These are phyloP conservation scores for Eumeta japonica DNA, from an alignment of 1,140 invertebrate genomes.

Conservation along the genomic window DNA sequence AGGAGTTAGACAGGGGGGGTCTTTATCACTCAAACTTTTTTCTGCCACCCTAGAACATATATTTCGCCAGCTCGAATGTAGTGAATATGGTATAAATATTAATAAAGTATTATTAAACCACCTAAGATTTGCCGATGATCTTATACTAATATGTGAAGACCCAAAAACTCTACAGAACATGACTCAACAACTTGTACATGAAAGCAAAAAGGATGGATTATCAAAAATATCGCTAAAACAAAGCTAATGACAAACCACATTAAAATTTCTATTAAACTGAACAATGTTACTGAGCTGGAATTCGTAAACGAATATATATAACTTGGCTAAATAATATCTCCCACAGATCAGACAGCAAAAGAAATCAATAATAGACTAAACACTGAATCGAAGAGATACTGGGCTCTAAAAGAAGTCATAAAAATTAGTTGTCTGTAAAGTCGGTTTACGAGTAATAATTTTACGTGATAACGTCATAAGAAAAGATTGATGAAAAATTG, in stretches of 20 bases:
- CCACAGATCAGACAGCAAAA: conserved; percentile 11
- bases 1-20: conserved; percentile 15
- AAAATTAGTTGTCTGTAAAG: no score
- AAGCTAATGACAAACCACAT: no score
- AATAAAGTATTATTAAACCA: conserved; percentile 11
- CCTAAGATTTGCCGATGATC: conserved; percentile 13
- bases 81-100: conserved; percentile 12
- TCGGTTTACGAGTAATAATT: no score
- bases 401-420: conserved; percentile 8
- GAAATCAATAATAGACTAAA: conserved; percentile 14
- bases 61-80: conserved; percentile 12
- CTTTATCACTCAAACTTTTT: conserved; percentile 17
- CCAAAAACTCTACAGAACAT: conserved; percentile 10
- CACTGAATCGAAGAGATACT: no score
- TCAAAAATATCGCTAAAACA: no score
- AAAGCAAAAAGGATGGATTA: no score
- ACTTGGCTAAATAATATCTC: conserved; percentile 13
- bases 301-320: conserved; percentile 17
- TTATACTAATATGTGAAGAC: conserved; percentile 11
- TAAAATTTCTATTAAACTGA: conserved; percentile 9
- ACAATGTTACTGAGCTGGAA: conserved; percentile 4
- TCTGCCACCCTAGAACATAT: conserved; percentile 13
- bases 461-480: no score
- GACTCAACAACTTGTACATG: no score
- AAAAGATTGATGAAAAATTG: no score